Conservation (phyloP, 92 coral and sea anemone genomes). For the Phenganax stokvisi region DNA sequence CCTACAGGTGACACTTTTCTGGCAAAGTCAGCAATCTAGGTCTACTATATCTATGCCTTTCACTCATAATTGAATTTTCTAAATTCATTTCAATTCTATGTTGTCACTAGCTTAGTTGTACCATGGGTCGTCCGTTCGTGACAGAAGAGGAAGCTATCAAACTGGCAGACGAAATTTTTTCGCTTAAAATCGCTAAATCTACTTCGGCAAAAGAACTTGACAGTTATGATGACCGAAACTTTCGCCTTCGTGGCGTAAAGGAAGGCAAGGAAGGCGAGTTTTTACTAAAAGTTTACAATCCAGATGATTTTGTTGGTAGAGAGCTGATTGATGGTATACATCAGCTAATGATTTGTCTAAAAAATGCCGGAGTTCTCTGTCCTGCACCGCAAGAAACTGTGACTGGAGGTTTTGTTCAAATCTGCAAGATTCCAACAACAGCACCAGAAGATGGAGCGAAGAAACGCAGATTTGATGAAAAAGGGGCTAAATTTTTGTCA, state of each 20-base stretch:
- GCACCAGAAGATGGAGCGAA: not conserved
- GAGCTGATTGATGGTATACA: slow-evolving; percentile 55
- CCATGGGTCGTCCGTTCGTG: slow-evolving; percentile 47
- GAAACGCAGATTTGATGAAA: not conserved
- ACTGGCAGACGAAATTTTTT: slow-evolving; percentile 55
- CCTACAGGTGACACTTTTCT: too few relatives aligned
- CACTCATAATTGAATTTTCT: too few relatives aligned
- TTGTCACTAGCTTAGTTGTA: too few relatives aligned
- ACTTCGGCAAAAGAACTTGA: slow-evolving; percentile 47
- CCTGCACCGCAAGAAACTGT: slow-evolving; percentile 46
- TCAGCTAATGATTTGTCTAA: slow-evolving; percentile 45
- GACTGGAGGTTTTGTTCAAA: slow-evolving; percentile 4
- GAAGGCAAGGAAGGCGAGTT: slow-evolving; percentile 40
- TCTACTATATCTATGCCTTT: too few relatives aligned
- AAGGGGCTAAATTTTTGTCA: not conserved
- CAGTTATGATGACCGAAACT: slow-evolving; percentile 70
- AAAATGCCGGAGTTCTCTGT: slow-evolving; percentile 47
- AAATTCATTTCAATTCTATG: not conserved
- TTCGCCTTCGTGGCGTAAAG: slow-evolving; percentile 49
- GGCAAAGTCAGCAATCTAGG: too few relatives aligned
- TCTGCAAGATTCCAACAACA: slow-evolving; percentile 33
- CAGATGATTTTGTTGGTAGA: slow-evolving; percentile 43
- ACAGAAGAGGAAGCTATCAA: slow-evolving; percentile 42
- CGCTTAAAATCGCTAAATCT: slow-evolving; percentile 38
- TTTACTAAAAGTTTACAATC: slow-evolving; percentile 63